These are phyloP conservation scores for Theristicus caerulescens DNA, from an alignment of 2,113 vertebrate genomes.

Conservation along the genomic window DNA sequence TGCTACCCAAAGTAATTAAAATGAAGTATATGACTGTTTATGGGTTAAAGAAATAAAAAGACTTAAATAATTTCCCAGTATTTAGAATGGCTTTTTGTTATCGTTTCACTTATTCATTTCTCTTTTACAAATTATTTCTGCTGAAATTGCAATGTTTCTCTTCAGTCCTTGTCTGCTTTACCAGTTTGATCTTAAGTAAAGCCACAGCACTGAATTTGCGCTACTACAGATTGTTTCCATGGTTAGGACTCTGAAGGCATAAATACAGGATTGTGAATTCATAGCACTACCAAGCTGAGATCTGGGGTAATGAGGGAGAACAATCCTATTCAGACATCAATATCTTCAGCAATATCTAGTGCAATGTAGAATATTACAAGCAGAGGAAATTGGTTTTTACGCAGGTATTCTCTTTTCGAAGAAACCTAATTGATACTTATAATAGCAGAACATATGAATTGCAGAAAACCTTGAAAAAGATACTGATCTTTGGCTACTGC, in stretches of 20 bases:
- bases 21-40: not conserved
- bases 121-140: not conserved
- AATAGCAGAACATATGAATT: not conserved
- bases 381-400: not conserved
- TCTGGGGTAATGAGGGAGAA: conserved; percentile 1
- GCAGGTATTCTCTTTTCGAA: not conserved
- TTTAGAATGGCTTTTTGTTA: not conserved
- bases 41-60: not conserved
- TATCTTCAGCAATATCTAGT: not conserved
- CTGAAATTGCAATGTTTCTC: not conserved
- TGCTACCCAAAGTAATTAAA: not conserved
- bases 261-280: not conserved
- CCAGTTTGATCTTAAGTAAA: not conserved
- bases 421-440: not conserved
- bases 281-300: not conserved
- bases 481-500: not conserved
- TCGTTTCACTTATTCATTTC: not conserved
- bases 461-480: not conserved
- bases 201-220: not conserved
- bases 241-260: not conserved
- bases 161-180: not conserved
- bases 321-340: not conserved
- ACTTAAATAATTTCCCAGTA: not conserved
- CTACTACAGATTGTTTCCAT: not conserved
- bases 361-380: not conserved